Evolutionary conservation across 2,113 vertebrate genomes (phyloP), one percentile per base, ranked within the genome.

Genomic region (Oriolus oriolus): DNA sequence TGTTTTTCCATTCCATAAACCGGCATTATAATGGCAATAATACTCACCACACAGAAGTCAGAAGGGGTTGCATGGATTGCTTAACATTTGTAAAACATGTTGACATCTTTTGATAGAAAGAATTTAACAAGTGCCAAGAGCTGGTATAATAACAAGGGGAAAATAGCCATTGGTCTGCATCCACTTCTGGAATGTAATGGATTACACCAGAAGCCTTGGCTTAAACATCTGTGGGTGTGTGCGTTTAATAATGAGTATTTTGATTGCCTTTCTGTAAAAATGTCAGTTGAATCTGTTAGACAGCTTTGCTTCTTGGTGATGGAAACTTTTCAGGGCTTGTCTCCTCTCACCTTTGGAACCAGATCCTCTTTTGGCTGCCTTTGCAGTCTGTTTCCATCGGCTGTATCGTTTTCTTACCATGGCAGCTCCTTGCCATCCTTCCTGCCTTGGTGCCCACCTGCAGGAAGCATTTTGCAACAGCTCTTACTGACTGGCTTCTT

Each of bases 391-490:
- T 61, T 74, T 45, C 64, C 6, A 4, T 31, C 59, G 50, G 13
- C 20, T 1, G 0, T 35, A 5, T 9, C 0, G 4, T 30, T 77
- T 63, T 63, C 59, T 65, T 71, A 10, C 1, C n/a, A 37, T 0
- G 1, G 41, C 27, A 84, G 54, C 19, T 49, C 42, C 77, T 71
- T 1, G 1, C 33, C 57, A 0, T 54, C 24, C 39, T 65, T 27
- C 33, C 39, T 15, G n/a, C 10, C 20, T 31, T 21, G 35, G 3
- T 89, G 30, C 24, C 7, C 8, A 4, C 15, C 11, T 85, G 8
- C 7, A 31, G 7, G 33, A 89, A 87, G 33, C 13, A 9, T 70
- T 80, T 92, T 66, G 28, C 60, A 54, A 4, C 16, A 39, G 21
- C 22, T 52, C 0, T n/a, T 52, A 13, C 30, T 54, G 56, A 8